These are phyloP conservation scores for Matsumurasca onukii DNA, from an alignment of 1,140 invertebrate species.

Conservation along the genomic window DNA sequence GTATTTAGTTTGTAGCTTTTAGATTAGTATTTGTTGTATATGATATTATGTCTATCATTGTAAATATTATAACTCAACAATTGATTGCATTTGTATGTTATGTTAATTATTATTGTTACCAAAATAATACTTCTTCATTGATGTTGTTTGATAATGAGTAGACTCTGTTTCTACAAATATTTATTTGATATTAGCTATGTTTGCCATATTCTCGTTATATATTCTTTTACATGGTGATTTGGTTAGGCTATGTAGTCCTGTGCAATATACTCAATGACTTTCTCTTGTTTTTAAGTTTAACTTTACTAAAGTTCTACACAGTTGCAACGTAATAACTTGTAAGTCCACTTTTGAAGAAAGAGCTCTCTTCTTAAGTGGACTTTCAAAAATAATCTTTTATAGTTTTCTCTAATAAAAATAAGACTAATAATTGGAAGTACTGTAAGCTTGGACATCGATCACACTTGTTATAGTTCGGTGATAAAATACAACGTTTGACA, in stretches of 20 bases:
- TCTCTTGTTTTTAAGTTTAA: not conserved
- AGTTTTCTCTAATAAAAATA: not conserved
- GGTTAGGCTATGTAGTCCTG: not conserved
- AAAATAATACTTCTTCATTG: not conserved
- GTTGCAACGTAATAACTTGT: not conserved
- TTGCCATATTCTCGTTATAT: not conserved
- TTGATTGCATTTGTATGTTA: not conserved
- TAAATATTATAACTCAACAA: not conserved
- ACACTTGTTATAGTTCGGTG: not conserved
- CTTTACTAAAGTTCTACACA: not conserved
- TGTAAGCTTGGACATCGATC: not conserved
- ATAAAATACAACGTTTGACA: not conserved
- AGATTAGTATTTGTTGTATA: not conserved
- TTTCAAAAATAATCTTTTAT: constrained; percentile 1
- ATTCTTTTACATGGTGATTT: not conserved
- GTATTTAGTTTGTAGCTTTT: not conserved
- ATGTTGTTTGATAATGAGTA: too few species aligned
- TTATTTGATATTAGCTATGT: not conserved
- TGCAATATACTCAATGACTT: not conserved
- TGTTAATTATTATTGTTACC: not conserved
- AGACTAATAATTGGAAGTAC: not conserved
- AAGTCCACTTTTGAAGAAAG: constrained; percentile 24
- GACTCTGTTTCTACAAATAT: too few species aligned
- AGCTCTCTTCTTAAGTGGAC: constrained; percentile 26
- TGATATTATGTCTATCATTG: not conserved